A percentile compares a stretch with the other conserved stretches of the same genome.
Evolutionary conservation across 2,888 invertebrate genomes (phyloP).

Genomic region (Meteorus cinctellus): DNA sequence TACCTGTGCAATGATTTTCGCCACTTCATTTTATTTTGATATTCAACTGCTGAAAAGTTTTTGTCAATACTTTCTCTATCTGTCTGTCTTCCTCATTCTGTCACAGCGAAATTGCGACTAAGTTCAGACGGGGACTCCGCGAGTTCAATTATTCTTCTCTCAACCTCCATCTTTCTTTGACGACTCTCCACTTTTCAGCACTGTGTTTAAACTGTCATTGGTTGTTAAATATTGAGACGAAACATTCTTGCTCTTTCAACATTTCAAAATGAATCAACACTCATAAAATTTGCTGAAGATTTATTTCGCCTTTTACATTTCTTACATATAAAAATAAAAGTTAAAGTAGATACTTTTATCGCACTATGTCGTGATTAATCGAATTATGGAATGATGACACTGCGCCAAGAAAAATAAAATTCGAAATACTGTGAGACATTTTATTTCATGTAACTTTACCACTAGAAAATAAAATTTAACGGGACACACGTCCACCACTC

Average conservation of each 20-base stretch:
- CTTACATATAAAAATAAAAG: neutral
- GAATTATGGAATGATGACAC: neutral
- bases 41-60: slow-evolving; percentile 16
- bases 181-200: neutral
- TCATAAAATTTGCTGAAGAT: neutral
- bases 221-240: neutral
- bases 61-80: slow-evolving; percentile 16
- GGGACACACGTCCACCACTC: slow-evolving; percentile 49
- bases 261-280: neutral
- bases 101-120: slow-evolving; percentile 1
- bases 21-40: slow-evolving; percentile 27
- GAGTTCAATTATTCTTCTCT: neutral
- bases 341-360: neutral
- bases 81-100: neutral
- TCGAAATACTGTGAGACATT: neutral
- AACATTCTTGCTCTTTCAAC: neutral
- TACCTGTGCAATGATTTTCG: slow-evolving; percentile 31
- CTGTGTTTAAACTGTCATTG: neutral
- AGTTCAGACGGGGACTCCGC: neutral
- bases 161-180: neutral
- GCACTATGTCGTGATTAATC: slow-evolving; percentile 10
- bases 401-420: neutral
- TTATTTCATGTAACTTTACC: neutral
- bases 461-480: slow-evolving; percentile 37
- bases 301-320: neutral